Base-by-base conservation (phyloP, 1,140 invertebrate genomes). In the Cydia splendana region DNA sequence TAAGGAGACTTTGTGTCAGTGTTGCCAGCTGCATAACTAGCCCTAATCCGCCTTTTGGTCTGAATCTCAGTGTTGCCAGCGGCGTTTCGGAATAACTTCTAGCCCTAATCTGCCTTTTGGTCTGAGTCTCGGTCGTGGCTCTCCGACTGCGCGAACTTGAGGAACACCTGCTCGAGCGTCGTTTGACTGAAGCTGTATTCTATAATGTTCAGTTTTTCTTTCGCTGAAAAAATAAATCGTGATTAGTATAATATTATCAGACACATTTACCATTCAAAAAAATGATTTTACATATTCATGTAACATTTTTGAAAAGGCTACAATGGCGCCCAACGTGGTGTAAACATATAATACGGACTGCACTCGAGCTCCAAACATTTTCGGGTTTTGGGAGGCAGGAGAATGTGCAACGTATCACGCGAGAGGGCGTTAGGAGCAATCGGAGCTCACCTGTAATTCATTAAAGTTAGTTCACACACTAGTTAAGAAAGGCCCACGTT, bases 141-240 rank as follows among this genome's bases (percentile, higher is more conserved):
- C 78, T 97, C 96, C 79, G 96, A 95, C 84, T 97, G 97, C 75
- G 97, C 97, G 88, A 97, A 97, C 88, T 97, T 96, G 62, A 98
- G 94, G 91, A 98, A 98, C 81, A 97, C 96, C 89, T 98, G 97
- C 87, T 98, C 97, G 81, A 97, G 85, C 0, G 96, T 97, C 4
- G 97, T 97, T 89, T 97, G 97, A 86, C 96, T 97, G 87, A 97
- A 97, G 80, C 96, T 96, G 92, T 97, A 97, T 84, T 97, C 97
- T 84, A 96, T 95, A 77, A 97, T 96, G 79, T 96, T 95, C 76
- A 96, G 89, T 81, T 95, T 95, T 69, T 94, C 88, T 92, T 97
- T 97, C 28, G 96, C 96, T 97, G 93, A 15, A 93, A 94, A 83
- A 10, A 24, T 24, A 88, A 76, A 77, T 24, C 38, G 4, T 45